Evolutionary conservation across 2,888 invertebrate species (phyloP).

Genomic region (Hetaerina titia): DNA sequence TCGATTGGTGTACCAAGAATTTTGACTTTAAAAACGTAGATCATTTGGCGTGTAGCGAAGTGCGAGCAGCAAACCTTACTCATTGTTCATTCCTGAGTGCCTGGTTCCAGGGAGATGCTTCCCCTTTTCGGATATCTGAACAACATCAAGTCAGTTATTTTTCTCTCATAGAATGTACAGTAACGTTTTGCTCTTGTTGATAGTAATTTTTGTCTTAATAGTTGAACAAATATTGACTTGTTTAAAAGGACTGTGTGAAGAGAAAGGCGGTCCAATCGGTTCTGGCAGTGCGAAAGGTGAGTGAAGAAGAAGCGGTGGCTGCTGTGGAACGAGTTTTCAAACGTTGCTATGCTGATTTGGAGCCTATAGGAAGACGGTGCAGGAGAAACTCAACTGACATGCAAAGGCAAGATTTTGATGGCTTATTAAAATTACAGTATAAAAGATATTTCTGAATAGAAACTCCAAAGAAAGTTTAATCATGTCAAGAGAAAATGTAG

Average conservation of each 20-base stretch:
- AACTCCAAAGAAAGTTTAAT: no score
- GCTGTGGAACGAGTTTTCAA: conserved; percentile 93
- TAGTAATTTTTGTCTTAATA: not conserved
- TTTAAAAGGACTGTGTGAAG: conserved; percentile 90
- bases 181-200: not conserved
- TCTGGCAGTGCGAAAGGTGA: conserved; percentile 88
- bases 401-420: conserved; percentile 76
- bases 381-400: conserved; percentile 88
- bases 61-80: conserved; percentile 94
- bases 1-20: conserved; percentile 93
- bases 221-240: not conserved
- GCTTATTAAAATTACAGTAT: not conserved
- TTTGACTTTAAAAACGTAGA: conserved; percentile 93
- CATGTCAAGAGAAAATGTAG: no score
- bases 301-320: conserved; percentile 84
- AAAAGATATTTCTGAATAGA: not conserved
- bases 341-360: conserved; percentile 94
- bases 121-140: conserved; percentile 84
- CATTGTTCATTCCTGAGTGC: conserved; percentile 94
- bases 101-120: conserved; percentile 87
- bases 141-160: conserved; percentile 84
- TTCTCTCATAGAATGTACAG: not conserved
- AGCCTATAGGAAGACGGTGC: conserved; percentile 91
- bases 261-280: conserved; percentile 92
- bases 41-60: conserved; percentile 97